Base-by-base conservation (phyloP, 2,113 vertebrate genomes). In the Rallus limicola region DNA sequence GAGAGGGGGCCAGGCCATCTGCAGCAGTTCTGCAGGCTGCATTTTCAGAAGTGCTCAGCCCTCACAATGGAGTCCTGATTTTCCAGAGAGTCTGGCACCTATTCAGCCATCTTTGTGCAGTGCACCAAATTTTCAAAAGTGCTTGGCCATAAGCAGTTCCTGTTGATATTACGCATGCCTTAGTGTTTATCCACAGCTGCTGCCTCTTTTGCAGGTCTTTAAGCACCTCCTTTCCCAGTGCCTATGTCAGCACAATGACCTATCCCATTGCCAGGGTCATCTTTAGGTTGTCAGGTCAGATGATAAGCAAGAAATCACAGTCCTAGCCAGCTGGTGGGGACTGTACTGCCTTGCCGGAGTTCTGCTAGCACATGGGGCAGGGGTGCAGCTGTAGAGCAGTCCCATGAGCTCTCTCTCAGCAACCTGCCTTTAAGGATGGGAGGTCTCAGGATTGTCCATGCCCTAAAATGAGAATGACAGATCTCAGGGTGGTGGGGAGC, bases 61-160 rank as follows among this genome's bases (percentile, higher is more conserved):
- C 50, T 88, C 81, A 95, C 86, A 96, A 96, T 94, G 83, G 36
- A 87, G 33, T 7, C 58, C 92, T 96, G 86, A 96, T 97, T 97
- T 96, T 93, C 83, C 62, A 44, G 60, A 44, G 59, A 28, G 56
- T 9, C 83, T 96, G 95, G 93, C 93, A 69, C 77, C 53, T 29
- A 10, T 64, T 96, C 94, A 94, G 92, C 52, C 48, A 16, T 53
- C 86, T 53, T 36, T 23, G 59, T 48, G 68, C 82, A 84, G 78
- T 1, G 0, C 16, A 71, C 46, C 59, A 38, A 11, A 52, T 94
- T 87, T 88, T 58, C 86, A 82, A 13, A 72, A 94, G 80, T 62
- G 74, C 82, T 94, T 96, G 91, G 88, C 95, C 92, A 71, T 8
- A 16, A 91, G 58, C 72, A 62, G 83, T 94, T 96, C 95, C 92